Evolutionary conservation across 2,888 invertebrate genomes (phyloP).

Genomic region (Caenorhabditis sp.): DNA sequence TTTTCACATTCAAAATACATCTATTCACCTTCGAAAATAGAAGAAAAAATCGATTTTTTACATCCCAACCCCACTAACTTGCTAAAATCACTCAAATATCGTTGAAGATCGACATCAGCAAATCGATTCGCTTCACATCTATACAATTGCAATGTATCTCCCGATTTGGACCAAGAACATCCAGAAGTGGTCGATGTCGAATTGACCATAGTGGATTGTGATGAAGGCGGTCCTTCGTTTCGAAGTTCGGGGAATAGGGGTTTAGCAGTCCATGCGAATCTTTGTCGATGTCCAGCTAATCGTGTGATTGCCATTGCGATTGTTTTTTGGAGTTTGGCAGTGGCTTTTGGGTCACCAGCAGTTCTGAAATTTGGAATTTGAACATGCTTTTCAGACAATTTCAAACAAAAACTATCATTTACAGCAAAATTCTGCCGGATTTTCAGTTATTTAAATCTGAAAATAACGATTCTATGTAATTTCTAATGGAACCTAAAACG

Average conservation of each 20-base stretch:
- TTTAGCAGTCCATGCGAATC: constrained; percentile 66
- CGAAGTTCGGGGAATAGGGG: constrained; percentile 44
- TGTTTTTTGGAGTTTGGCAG: constrained; percentile 59
- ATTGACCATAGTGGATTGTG: background rate
- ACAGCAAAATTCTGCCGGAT: no score
- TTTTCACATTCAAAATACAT: no score
- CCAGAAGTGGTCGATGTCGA: constrained; percentile 8
- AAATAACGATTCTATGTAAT: no score
- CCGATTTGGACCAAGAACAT: constrained; percentile 26
- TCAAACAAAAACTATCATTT: no score
- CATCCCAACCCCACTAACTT: no score
- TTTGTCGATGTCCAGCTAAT: constrained; percentile 58
- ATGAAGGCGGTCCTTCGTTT: constrained; percentile 7
- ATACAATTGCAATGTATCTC: constrained; percentile 53
- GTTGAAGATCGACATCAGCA: constrained; percentile 63
- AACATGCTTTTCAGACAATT: background rate
- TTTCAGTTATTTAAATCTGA: no score
- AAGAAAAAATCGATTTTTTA: background rate
- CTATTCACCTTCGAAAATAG: no score
- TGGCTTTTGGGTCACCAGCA: constrained; percentile 56
- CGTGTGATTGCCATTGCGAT: constrained; percentile 55
- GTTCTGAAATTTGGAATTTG: constrained; percentile 4
- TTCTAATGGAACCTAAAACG: no score
- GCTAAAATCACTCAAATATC: constrained; percentile 55
- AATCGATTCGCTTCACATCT: constrained; percentile 60